A percentile compares a stretch with the other conserved stretches of the same genome.
These are phyloP conservation scores for Tipula vernalis DNA, from an alignment of 2,888 invertebrate species.

Conservation along the genomic window DNA sequence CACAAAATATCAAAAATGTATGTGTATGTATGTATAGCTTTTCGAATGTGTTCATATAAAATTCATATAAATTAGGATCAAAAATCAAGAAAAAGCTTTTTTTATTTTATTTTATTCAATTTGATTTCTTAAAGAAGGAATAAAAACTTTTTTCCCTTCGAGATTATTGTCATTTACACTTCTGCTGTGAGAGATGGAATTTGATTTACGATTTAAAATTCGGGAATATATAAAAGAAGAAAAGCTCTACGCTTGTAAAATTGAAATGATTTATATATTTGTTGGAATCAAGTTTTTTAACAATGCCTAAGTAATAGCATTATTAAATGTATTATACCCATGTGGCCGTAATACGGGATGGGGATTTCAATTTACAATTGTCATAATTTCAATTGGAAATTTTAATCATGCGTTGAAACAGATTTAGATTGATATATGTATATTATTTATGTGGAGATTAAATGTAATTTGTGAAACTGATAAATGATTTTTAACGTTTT, in stretches of 20 bases:
- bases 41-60: not conserved
- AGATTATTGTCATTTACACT: not conserved
- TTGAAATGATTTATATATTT: not conserved
- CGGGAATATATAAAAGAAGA: not conserved
- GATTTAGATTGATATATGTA: not conserved
- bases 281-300: not conserved
- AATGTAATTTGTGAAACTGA: too few species aligned
- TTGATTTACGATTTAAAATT: not conserved
- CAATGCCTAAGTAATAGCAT: not conserved
- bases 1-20: not conserved
- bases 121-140: not conserved
- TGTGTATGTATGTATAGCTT: not conserved
- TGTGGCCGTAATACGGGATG: not conserved
- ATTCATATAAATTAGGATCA: not conserved
- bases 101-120: not conserved
- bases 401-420: not conserved
- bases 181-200: not conserved
- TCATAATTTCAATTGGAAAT: not conserved
- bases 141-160: not conserved
- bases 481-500: too few species aligned
- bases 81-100: not conserved
- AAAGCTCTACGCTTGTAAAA: not conserved
- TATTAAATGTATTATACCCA: not conserved
- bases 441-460: not conserved
- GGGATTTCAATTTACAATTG: not conserved